A percentile compares a stretch with the other conserved stretches of the same genome.
Conservation (phyloP, 2,888 invertebrate genomes). For the Phaedon cochleariae region DNA sequence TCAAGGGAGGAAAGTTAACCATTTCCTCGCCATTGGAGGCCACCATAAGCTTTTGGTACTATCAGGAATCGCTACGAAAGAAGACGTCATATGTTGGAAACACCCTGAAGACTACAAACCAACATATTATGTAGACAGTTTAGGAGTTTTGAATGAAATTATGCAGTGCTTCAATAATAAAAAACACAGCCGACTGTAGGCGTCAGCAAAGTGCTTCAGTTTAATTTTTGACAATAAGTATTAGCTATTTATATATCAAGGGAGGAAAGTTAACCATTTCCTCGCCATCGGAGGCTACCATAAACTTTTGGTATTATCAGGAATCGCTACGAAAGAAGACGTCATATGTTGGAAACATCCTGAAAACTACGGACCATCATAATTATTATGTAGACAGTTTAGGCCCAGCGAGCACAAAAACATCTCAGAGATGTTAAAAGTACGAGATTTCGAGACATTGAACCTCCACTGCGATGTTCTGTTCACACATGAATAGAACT, state of each 20-base stretch:
- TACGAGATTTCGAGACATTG: too few species aligned
- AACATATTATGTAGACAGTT: constrained; percentile 61
- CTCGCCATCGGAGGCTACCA: constrained; percentile 74
- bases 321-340: constrained; percentile 57
- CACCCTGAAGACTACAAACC: constrained; percentile 63
- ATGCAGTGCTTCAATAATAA: constrained; percentile 19
- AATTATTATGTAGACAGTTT: constrained; percentile 58
- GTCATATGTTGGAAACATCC: constrained; percentile 56
- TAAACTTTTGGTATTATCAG: constrained; percentile 78
- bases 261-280: too few species aligned
- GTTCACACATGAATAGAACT: too few species aligned
- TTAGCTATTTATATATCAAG: too few species aligned
- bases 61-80: constrained; percentile 64
- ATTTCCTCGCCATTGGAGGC: too few species aligned
- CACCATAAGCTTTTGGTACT: constrained; percentile 79
- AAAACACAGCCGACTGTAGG: background rate
- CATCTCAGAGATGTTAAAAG: too few species aligned
- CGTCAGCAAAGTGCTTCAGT: too few species aligned
- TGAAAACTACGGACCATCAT: constrained; percentile 64
- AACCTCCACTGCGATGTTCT: too few species aligned
- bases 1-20: too few species aligned
- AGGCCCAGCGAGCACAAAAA: too few species aligned
- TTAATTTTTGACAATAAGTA: too few species aligned
- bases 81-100: constrained; percentile 51
- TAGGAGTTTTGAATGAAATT: constrained; percentile 43